Percentiles rank a stretch among this genome's conserved stretches.
These are phyloP conservation scores for Acanthopleura granulata DNA, from an alignment of 2,888 invertebrate species.

Conservation along the genomic window DNA sequence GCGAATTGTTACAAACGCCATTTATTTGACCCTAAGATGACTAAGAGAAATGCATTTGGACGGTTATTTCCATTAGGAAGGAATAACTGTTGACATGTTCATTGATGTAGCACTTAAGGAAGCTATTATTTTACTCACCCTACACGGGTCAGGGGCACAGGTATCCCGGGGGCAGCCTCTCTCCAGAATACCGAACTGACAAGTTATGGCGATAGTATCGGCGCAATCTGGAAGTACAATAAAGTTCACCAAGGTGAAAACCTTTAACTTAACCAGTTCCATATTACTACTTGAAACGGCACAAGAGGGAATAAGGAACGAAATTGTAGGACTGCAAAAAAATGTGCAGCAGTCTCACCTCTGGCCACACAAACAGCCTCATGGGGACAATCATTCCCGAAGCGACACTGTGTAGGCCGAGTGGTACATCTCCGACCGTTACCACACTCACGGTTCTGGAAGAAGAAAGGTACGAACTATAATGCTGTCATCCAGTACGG, in stretches of 20 bases:
- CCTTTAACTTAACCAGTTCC: no score
- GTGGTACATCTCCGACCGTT: background rate
- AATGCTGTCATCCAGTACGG: background rate
- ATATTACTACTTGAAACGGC: no score
- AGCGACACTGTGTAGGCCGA: background rate
- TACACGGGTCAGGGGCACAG: slow-evolving; percentile 10
- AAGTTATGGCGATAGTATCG: background rate
- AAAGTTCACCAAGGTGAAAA: background rate
- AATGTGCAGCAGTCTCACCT: background rate
- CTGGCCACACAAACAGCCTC: background rate
- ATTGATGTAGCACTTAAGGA: no score
- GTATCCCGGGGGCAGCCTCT: background rate
- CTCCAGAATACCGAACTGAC: slow-evolving; percentile 6
- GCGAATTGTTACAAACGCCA: no score
- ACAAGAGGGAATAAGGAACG: no score
- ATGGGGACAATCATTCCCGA: background rate
- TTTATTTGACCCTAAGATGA: no score
- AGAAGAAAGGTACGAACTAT: background rate
- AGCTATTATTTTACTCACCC: background rate
- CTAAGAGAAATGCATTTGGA: no score
- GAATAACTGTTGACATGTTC: no score
- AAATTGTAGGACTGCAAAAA: no score
- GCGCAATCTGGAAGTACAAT: slow-evolving; percentile 6
- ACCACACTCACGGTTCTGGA: background rate
- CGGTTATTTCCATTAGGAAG: no score